A percentile compares a stretch with the other conserved stretches of the same genome.
phyloP scores from a whole-genome alignment of 2,113 vertebrate species.

The Morone chrysops region DNA sequence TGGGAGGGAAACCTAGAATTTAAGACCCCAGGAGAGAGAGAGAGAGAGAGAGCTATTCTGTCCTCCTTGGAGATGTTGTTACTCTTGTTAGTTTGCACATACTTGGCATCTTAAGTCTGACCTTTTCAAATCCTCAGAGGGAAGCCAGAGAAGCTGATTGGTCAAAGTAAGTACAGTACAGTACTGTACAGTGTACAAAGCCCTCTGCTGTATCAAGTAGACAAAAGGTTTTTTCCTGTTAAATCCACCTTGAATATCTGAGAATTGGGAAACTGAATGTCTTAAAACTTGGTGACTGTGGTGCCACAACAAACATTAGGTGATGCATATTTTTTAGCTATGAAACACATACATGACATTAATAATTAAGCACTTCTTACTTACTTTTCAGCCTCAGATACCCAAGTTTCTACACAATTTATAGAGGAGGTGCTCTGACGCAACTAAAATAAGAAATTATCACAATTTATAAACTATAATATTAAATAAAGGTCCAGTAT shows the following conservation, averaged over 20 bases:
- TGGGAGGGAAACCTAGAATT: slow-evolving; percentile 64
- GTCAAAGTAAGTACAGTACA: background rate
- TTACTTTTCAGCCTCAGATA: too few species aligned
- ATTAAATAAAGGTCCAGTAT: too few species aligned
- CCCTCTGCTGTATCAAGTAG: background rate
- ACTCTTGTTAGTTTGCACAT: slow-evolving; percentile 22
- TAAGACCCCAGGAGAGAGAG: slow-evolving; percentile 44
- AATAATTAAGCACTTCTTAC: too few species aligned
- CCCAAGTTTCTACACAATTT: too few species aligned
- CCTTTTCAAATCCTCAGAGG: slow-evolving; percentile 11
- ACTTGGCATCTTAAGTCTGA: slow-evolving; percentile 23
- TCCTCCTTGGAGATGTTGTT: slow-evolving; percentile 9
- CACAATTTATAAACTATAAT: too few species aligned
- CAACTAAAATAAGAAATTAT: background rate
- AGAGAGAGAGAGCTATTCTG: slow-evolving; percentile 42
- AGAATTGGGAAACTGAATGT: too few species aligned
- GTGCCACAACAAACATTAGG: background rate
- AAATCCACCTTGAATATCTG: background rate
- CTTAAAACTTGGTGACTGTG: background rate
- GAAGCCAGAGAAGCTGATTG: background rate
- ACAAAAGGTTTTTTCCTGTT: background rate
- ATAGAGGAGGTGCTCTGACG: too few species aligned
- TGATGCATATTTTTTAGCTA: background rate
- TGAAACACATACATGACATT: background rate
- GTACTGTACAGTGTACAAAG: background rate